phyloP scores from a whole-genome alignment of 2,113 vertebrate genomes.

The Bagarius yarrelli region DNA sequence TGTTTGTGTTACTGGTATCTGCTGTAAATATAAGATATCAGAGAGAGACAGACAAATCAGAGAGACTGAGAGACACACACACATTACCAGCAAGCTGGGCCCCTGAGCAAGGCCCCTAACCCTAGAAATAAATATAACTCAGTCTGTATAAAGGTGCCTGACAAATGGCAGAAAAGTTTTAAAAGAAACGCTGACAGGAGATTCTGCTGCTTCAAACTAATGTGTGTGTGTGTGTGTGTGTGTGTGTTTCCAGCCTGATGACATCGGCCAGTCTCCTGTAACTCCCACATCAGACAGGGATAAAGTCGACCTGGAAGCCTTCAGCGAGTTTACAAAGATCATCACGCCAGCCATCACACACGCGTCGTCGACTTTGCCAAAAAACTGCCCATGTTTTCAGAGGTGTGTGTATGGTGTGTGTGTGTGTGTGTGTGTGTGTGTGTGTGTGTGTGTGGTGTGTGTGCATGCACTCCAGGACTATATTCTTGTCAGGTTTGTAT shows the following conservation, averaged over 20 bases:
- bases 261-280: slow-evolving; percentile 91
- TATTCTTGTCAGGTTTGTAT: neutral
- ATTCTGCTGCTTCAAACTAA: too few relatives aligned
- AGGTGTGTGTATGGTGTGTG: slow-evolving; percentile 65
- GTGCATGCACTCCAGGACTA: neutral
- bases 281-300: slow-evolving; percentile 86
- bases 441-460: slow-evolving; percentile 1
- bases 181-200: too few relatives aligned
- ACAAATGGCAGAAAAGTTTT: too few relatives aligned
- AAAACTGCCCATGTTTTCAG: slow-evolving; percentile 94
- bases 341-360: slow-evolving; percentile 98
- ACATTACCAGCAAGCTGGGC: too few relatives aligned
- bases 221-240: slow-evolving; percentile 21
- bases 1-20: too few relatives aligned
- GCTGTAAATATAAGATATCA: too few relatives aligned
- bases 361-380: slow-evolving; percentile 99
- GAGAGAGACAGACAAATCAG: too few relatives aligned
- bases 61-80: too few relatives aligned
- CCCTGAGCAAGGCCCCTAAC: too few relatives aligned
- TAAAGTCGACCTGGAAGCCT: slow-evolving; percentile 95
- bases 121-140: too few relatives aligned
- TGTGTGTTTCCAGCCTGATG: slow-evolving; percentile 81
- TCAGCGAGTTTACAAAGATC: slow-evolving; percentile 99
- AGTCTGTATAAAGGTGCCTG: too few relatives aligned
- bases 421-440: slow-evolving; percentile 1